Base-by-base conservation (phyloP, 2,113 vertebrate species). In the Ellobius talpinus region DNA sequence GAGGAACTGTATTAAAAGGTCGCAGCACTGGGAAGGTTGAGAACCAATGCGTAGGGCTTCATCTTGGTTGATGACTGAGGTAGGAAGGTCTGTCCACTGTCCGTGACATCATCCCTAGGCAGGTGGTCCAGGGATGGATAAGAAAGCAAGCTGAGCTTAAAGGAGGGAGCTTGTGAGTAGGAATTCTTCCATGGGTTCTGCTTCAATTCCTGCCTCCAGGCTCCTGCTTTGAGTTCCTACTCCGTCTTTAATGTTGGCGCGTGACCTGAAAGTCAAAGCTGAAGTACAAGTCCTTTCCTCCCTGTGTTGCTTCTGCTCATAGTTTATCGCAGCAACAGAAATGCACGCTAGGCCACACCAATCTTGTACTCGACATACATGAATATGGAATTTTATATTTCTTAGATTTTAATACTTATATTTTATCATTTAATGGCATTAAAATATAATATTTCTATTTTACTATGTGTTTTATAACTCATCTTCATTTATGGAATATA, bases 401-500 rank as follows among this genome's bases (percentile, higher is more conserved):
- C 77, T 42, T 66, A 87, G 7, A 76, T 70, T 39, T 73, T 87
- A 90, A 47, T 31, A 87, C 17, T 95, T 89, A 50, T 52, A 87
- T 89, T 91, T 96, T 86, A 87, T 24, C 72, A 77, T 29, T 31
- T 85, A 63, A 19, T 19, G 36, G 68, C 36, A 72, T n/a, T 72
- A 72, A 72, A n/a, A n/a, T 19, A n/a, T 70, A 72, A 72, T 58
- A 58, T 23, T 58, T 82, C 26, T 61, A 68, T 47, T 63, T 89
- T 73, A 72, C 21, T 89, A 14, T 55, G 16, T 78, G 13, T 82
- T 87, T 95, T 42, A 74, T 70, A 89, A 91, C 79, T 58, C 19
- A 42, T 33, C 50, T 85, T 95, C 10, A 36, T 86, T 92, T 93
- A 55, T 76, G 29, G 23, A 81, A 78, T 88, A 89, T 89, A 95